These are phyloP conservation scores for Heliothis virescens DNA, from an alignment of 1,140 invertebrate genomes.

Conservation along the genomic window DNA sequence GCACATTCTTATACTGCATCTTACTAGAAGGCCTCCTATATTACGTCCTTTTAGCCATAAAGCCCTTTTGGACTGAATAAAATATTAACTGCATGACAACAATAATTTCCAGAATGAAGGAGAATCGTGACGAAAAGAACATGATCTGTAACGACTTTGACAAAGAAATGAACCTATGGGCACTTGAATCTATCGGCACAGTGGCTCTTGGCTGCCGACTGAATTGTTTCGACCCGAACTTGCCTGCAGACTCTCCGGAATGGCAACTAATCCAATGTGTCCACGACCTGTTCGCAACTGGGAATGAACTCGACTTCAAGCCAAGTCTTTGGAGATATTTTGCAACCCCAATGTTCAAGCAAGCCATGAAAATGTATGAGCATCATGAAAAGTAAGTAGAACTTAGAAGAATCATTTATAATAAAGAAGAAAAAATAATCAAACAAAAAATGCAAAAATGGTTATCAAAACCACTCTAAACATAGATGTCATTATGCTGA, in stretches of 20 bases:
- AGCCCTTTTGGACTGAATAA: too few species aligned
- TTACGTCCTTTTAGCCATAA: too few species aligned
- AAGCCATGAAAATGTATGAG: slow-evolving; percentile 79
- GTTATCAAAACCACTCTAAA: neutral
- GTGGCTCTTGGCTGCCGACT: slow-evolving; percentile 90
- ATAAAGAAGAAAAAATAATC: too few species aligned
- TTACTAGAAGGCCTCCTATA: too few species aligned
- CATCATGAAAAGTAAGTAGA: slow-evolving; percentile 60
- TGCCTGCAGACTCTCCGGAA: slow-evolving; percentile 86
- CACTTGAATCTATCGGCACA: slow-evolving; percentile 89
- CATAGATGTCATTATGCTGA: neutral
- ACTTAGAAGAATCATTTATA: neutral
- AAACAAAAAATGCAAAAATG: too few species aligned
- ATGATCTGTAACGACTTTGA: slow-evolving; percentile 87
- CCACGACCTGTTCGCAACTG: slow-evolving; percentile 87
- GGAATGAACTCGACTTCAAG: slow-evolving; percentile 87
- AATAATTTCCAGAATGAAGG: slow-evolving; percentile 82
- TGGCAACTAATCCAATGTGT: slow-evolving; percentile 82
- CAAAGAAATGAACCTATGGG: slow-evolving; percentile 89
- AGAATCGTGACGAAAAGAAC: slow-evolving; percentile 83
- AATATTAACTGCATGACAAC: too few species aligned
- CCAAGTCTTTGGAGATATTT: slow-evolving; percentile 88
- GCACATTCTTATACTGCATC: too few species aligned
- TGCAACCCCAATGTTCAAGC: slow-evolving; percentile 86
- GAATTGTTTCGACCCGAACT: slow-evolving; percentile 86